These are phyloP conservation scores for Ganaspis brasiliensis DNA, from an alignment of 2,888 invertebrate species.

Conservation along the genomic window DNA sequence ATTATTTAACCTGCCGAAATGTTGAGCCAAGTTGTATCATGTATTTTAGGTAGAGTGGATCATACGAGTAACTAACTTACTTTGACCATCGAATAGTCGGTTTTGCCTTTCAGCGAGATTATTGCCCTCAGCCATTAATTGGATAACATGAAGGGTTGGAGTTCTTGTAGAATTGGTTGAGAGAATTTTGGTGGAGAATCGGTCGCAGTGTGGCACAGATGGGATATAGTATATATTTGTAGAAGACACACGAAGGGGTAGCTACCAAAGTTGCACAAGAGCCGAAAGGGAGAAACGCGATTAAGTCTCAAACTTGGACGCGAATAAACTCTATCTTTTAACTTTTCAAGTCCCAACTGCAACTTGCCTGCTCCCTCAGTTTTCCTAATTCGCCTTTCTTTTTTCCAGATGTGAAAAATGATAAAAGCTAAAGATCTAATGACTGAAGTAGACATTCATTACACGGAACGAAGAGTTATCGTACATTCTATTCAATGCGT, in stretches of 20 bases:
- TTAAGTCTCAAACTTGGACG: constrained; percentile 22
- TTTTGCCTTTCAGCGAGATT: constrained; percentile 10
- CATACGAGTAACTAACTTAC: constrained; percentile 8
- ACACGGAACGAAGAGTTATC: too few species aligned
- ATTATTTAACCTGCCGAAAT: too few species aligned
- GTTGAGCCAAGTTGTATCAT: neutral
- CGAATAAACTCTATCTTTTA: neutral
- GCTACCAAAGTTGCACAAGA: too few species aligned
- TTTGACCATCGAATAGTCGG: constrained; percentile 20
- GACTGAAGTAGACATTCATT: too few species aligned
- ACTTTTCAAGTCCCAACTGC: neutral
- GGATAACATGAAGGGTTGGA: constrained; percentile 4
- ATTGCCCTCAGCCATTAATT: constrained; percentile 23
- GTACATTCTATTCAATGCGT: too few species aligned
- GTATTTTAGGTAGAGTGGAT: neutral
- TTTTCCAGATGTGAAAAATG: too few species aligned
- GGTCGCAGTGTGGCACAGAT: neutral
- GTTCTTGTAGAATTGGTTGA: constrained; percentile 26
- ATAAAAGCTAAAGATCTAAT: too few species aligned
- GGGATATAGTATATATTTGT: neutral
- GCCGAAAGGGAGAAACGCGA: neutral
- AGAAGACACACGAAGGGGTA: neutral
- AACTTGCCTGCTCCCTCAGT: neutral
- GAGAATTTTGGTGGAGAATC: neutral
- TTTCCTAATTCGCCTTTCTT: neutral